A percentile compares a stretch with the other conserved stretches of the same genome.
These are phyloP conservation scores for Zapus hudsonius DNA, from an alignment of 2,113 vertebrate genomes.

Conservation along the genomic window DNA sequence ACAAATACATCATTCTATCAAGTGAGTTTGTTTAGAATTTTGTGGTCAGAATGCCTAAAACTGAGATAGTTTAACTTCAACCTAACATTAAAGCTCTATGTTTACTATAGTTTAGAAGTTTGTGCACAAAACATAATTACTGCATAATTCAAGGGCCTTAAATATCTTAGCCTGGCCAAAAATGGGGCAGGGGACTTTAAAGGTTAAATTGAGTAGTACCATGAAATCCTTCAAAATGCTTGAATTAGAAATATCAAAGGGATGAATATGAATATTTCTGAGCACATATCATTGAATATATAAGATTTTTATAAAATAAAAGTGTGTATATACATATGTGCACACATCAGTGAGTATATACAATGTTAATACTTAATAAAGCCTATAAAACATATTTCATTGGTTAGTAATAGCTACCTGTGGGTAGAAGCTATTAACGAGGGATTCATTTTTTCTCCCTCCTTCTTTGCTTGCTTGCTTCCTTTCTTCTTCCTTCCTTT, in stretches of 20 bases:
- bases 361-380: not conserved
- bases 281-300: not conserved
- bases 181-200: not conserved
- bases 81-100: not conserved
- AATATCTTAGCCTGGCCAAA: not conserved
- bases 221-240: not conserved
- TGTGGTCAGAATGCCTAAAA: not conserved
- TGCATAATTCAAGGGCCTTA: not conserved
- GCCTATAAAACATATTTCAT: not conserved
- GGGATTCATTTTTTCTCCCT: not conserved
- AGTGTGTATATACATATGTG: not conserved
- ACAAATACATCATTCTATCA: not conserved
- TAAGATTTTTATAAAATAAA: not conserved
- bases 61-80: constrained; percentile 39
- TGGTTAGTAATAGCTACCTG: constrained; percentile 9
- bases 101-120: not conserved
- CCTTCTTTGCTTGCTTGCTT: not conserved
- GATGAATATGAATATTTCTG: too few relatives aligned
- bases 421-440: not conserved
- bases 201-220: not conserved
- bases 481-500: not conserved
- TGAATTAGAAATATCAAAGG: not conserved
- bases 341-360: not conserved
- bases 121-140: not conserved
- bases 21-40: constrained; percentile 2